Base-by-base conservation (phyloP, 2,888 invertebrate species). In the Macaria notata region DNA sequence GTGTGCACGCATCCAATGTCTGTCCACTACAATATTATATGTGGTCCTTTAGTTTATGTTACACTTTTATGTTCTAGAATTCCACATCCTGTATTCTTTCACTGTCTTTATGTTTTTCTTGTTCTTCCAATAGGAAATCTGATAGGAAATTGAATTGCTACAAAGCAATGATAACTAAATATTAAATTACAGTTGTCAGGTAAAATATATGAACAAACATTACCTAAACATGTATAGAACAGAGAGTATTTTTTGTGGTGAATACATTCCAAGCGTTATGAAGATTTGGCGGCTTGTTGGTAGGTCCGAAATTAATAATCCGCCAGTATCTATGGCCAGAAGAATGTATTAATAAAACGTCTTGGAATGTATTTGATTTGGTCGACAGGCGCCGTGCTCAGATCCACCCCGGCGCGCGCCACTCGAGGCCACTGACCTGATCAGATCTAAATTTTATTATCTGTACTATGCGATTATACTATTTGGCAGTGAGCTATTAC, bases 11-110 rank as follows among this genome's bases (percentile, higher is more conserved):
- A 79, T 82, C 87, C 88, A 81, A 75, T 87, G 81, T 88, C 76
- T 89, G 75, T 83, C 86, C 88, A 88, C 85, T 88, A 84, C 78
- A 72, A 83, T 88, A 87, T 88, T 91, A 88, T 89, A 89, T 91
- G 90, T 91, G 89, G 87, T 89, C 88, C 79, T 79, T 83, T 84
- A 79, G 80, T 86, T 85, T 73, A 66, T 78, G 62, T 78, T 74
- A 74, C 74, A 67, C 71, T 78, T 69, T 81, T 81, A 19, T 84
- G 52, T 72, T 83, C 84, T 81, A 80, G 78, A 80, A 64, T 75
- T 83, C 75, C 80, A 79, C 75, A 71, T 79, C 79, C 74, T 84
- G 71, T 83, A 71, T 86, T 73, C 66, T 83, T 84, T 81, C 62
- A 79, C 79, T 84, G 63, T 84, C 76, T 81, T 85, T 87, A 72